Evolutionary conservation across 2,797 vertebrate genomes (phyloP).

Genomic region (Jordanella pulchra): DNA sequence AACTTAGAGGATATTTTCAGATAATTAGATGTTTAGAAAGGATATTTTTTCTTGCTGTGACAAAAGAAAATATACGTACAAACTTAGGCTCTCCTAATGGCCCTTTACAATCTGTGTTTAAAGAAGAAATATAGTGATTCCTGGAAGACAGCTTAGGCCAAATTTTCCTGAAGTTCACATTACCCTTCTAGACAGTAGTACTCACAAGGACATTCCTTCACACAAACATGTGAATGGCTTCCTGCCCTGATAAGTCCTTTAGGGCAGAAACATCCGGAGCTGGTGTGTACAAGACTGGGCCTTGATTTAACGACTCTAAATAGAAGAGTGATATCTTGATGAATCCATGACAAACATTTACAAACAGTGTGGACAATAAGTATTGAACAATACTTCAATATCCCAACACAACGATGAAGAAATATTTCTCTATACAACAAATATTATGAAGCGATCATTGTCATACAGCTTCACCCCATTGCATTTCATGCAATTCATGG

Average conservation of each 20-base stretch:
- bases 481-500: background rate
- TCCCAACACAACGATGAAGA: too few relatives aligned
- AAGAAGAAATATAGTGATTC: background rate
- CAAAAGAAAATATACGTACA: constrained; percentile 31
- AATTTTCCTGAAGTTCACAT: background rate
- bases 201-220: constrained; percentile 70
- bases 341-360: background rate
- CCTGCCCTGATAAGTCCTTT: constrained; percentile 40
- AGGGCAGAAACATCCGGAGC: constrained; percentile 76
- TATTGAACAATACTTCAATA: too few relatives aligned
- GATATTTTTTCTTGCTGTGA: background rate
- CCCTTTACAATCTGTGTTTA: constrained; percentile 70
- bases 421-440: too few relatives aligned
- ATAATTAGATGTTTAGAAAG: background rate
- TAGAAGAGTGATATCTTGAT: background rate
- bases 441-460: too few relatives aligned
- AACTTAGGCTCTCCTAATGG: constrained; percentile 61
- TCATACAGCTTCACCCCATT: background rate
- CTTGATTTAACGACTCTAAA: constrained; percentile 35
- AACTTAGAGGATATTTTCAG: background rate
- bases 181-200: background rate
- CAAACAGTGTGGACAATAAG: background rate
- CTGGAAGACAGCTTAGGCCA: accelerated
- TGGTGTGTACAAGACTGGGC: background rate
- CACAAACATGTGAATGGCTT: constrained; percentile 61